Conservation (phyloP, 2,888 invertebrate species). For the Nowickia ferox region DNA sequence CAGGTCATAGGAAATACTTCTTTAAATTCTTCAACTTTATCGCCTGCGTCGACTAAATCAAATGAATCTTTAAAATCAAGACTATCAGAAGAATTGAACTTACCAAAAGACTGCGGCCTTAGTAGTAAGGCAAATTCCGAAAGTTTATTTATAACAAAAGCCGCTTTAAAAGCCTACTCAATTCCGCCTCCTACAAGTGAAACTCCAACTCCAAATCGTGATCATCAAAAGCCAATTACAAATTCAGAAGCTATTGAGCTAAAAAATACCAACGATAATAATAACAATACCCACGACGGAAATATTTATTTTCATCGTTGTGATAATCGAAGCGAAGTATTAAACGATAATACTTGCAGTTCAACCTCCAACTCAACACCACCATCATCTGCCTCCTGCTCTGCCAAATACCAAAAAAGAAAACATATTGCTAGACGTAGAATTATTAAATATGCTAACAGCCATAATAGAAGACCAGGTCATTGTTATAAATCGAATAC, state of each 20-base stretch:
- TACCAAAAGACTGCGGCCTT: conserved; percentile 4
- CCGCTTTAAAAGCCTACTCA: conserved; percentile 62
- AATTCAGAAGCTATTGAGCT: conserved; percentile 44
- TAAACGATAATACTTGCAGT: conserved; percentile 44
- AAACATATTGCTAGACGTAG: conserved; percentile 18
- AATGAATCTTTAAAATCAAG: conserved; percentile 6
- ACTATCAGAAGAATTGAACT: not conserved
- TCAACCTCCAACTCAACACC: conserved; percentile 35
- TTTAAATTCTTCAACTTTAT: conserved; percentile 11
- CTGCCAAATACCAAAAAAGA: not conserved
- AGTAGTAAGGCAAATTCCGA: conserved; percentile 23
- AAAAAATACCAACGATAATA: conserved; percentile 50
- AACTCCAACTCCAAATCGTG: conserved; percentile 39
- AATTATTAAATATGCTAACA: conserved; percentile 45
- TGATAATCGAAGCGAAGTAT: conserved; percentile 31
- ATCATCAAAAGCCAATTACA: conserved; percentile 46
- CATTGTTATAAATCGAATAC: conserved; percentile 44
- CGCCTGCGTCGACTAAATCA: not conserved
- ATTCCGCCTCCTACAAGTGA: conserved; percentile 45
- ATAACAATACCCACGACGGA: conserved; percentile 50
- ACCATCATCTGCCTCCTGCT: conserved; percentile 2
- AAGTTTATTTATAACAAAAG: conserved; percentile 60
- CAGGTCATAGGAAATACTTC: not conserved
- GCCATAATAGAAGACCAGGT: conserved; percentile 35
- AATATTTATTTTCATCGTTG: conserved; percentile 25